A percentile compares a stretch with the other conserved stretches of the same genome.
Evolutionary conservation across 2,888 invertebrate genomes (phyloP).

Genomic region (Acleris laterana): DNA sequence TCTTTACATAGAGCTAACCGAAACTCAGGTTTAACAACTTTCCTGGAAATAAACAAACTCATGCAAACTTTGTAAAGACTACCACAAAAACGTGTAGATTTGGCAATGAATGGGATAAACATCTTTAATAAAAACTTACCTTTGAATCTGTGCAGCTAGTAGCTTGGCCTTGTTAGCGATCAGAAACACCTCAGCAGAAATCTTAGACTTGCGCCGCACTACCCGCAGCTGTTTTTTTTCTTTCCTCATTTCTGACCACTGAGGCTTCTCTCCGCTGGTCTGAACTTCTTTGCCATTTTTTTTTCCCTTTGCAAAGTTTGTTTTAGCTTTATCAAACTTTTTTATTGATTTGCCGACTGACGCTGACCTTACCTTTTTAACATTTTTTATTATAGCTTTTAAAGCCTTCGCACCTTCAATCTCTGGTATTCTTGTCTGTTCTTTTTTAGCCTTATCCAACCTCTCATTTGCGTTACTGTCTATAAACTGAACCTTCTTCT

Average conservation of each 20-base stretch:
- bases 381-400: slow-evolving; percentile 39
- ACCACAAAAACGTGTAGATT: background rate
- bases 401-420: slow-evolving; percentile 22
- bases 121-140: slow-evolving; percentile 51
- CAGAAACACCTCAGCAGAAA: slow-evolving; percentile 73
- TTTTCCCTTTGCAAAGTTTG: slow-evolving; percentile 44
- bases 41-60: slow-evolving; percentile 53
- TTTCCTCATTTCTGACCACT: slow-evolving; percentile 90
- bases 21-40: slow-evolving; percentile 83
- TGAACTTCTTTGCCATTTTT: slow-evolving; percentile 54
- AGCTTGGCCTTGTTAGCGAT: slow-evolving; percentile 76
- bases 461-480: slow-evolving; percentile 41
- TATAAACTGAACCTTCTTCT: slow-evolving; percentile 60
- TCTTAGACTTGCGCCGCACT: slow-evolving; percentile 86
- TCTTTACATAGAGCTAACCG: slow-evolving; percentile 85
- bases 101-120: background rate
- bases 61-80: no score
- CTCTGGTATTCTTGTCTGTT: slow-evolving; percentile 36
- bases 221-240: slow-evolving; percentile 89
- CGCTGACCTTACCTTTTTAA: slow-evolving; percentile 35
- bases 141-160: slow-evolving; percentile 74
- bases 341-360: slow-evolving; percentile 43
- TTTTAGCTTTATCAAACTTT: slow-evolving; percentile 47
- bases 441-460: slow-evolving; percentile 30
- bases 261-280: slow-evolving; percentile 73